phyloP scores from a whole-genome alignment of 2,888 invertebrate species.

The Folsomia manolachei region DNA sequence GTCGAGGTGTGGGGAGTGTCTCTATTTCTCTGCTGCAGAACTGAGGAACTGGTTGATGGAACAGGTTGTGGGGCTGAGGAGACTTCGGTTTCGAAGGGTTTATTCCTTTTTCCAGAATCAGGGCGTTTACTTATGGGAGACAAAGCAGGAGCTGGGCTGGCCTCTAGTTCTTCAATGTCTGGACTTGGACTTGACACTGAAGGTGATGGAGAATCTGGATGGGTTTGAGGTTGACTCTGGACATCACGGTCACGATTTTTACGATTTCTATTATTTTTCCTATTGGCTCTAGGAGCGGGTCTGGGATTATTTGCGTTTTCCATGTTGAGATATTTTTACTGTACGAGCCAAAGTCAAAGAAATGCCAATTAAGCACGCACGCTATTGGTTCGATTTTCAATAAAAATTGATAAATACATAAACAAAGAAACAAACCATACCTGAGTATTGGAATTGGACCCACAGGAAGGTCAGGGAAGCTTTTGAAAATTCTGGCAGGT shows the following conservation, averaged over 20 bases:
- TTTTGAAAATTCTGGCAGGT: not conserved
- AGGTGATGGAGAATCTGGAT: not conserved
- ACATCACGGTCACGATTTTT: not conserved
- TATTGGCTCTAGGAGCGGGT: slow-evolving; percentile 12
- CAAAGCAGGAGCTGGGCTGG: not conserved
- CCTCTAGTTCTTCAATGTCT: not conserved
- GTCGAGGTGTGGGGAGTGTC: not conserved
- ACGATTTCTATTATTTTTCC: not conserved
- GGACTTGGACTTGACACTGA: not conserved
- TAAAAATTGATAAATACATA: no score
- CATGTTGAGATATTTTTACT: not conserved
- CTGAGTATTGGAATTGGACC: not conserved
- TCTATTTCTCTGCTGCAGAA: not conserved
- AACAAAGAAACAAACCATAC: no score
- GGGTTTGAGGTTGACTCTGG: not conserved
- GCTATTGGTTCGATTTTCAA: no score
- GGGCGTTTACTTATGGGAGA: not conserved
- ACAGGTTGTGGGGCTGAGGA: not conserved
- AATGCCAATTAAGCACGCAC: not conserved
- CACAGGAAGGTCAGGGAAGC: not conserved
- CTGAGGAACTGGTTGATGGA: no score
- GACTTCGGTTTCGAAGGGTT: not conserved
- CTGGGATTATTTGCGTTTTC: not conserved
- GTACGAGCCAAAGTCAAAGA: no score
- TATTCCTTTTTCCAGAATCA: not conserved